Percentiles rank a stretch among this genome's conserved stretches.
phyloP scores from a whole-genome alignment of 2,888 invertebrate species.

The Ophioninae sp. region DNA sequence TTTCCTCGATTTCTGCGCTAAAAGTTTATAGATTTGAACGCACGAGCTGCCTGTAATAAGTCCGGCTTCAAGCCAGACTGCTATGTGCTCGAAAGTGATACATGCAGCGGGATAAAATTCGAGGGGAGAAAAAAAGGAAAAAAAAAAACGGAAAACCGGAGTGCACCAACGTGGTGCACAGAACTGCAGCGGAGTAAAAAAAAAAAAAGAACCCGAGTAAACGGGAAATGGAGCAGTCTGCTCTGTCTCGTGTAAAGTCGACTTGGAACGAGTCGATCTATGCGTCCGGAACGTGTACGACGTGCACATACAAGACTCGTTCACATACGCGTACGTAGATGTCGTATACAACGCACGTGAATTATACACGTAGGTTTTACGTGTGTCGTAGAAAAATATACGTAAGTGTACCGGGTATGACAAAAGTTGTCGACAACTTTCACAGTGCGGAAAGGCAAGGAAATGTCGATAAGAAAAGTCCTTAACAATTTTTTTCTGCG shows the following conservation, averaged over 20 bases:
- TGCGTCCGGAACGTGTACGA: constrained; percentile 10
- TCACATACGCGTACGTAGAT: constrained; percentile 1
- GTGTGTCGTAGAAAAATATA: constrained; percentile 28
- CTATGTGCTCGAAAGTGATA: constrained; percentile 1
- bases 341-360: neutral
- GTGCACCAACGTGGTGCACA: neutral
- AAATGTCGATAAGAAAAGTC: neutral
- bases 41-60: neutral
- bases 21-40: neutral
- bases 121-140: neutral
- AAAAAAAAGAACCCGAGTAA: constrained; percentile 29
- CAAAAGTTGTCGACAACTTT: neutral
- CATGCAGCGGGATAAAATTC: constrained; percentile 2
- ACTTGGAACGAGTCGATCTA: constrained; percentile 30
- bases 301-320: constrained; percentile 5
- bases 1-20: neutral
- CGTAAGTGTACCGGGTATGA: neutral
- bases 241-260: constrained; percentile 31
- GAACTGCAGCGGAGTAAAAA: constrained; percentile 4
- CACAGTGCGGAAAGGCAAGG: too few relatives aligned
- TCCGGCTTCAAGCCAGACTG: neutral
- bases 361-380: constrained; percentile 15
- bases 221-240: constrained; percentile 53
- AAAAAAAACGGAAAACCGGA: constrained; percentile 9
- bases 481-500: neutral